Evolutionary conservation across 1,140 invertebrate species (phyloP).

Genomic region (Forficula auricularia): DNA sequence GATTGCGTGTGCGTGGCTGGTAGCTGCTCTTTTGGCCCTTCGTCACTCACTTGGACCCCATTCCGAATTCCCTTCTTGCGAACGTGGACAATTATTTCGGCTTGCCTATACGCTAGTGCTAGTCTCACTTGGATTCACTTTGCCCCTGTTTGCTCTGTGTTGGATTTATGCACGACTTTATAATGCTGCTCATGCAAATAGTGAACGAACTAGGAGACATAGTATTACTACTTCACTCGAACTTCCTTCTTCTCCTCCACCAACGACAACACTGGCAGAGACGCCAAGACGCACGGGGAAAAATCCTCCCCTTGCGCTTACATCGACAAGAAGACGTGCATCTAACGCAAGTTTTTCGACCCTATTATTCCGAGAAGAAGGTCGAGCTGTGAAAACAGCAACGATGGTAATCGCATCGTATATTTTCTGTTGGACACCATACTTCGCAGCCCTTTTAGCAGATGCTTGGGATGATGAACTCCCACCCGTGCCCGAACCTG

Average conservation of each 20-base stretch:
- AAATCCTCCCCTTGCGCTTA: background rate
- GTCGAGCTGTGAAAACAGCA: constrained; percentile 35
- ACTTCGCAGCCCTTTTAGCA: constrained; percentile 24
- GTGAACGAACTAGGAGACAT: constrained; percentile 33
- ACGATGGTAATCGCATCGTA: constrained; percentile 34
- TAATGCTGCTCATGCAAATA: constrained; percentile 33
- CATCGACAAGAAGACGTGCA: constrained; percentile 16
- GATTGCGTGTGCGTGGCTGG: constrained; percentile 21
- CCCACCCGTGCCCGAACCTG: constrained; percentile 17
- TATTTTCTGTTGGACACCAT: constrained; percentile 34
- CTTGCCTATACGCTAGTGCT: constrained; percentile 19
- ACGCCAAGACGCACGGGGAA: constrained; percentile 11
- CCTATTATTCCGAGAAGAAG: constrained; percentile 32
- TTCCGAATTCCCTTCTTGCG: too few relatives aligned
- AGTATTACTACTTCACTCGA: constrained; percentile 24
- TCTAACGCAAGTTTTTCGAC: constrained; percentile 27
- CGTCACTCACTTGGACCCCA: constrained; percentile 16
- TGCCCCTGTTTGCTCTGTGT: constrained; percentile 32
- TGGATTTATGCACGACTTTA: constrained; percentile 39
- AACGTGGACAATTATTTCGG: constrained; percentile 10
- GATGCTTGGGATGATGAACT: constrained; percentile 7
- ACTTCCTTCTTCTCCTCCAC: constrained; percentile 4
- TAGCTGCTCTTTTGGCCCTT: constrained; percentile 23
- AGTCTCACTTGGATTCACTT: constrained; percentile 25
- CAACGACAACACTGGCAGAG: background rate